phyloP scores from a whole-genome alignment of 2,888 invertebrate genomes.

The Aspidiotus destructor region DNA sequence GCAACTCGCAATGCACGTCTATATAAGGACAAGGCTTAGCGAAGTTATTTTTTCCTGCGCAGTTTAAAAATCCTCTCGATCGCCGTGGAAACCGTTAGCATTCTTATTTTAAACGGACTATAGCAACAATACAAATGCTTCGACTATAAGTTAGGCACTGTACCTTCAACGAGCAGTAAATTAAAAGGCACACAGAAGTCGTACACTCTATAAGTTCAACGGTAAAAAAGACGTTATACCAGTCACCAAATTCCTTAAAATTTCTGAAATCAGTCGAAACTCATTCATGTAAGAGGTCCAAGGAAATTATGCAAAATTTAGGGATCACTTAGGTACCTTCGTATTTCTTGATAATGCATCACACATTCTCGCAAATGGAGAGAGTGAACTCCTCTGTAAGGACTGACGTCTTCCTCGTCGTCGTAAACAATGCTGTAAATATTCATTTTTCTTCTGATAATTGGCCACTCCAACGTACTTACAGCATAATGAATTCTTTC shows the following conservation, averaged over 20 bases:
- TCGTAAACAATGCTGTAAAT: background rate
- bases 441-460: background rate
- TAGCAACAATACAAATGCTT: no score
- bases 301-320: background rate
- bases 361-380: background rate
- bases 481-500: background rate
- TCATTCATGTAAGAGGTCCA: no score
- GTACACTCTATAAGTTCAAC: background rate
- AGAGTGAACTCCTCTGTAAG: background rate
- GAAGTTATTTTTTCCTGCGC: no score
- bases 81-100: no score
- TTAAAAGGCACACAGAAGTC: background rate
- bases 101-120: no score
- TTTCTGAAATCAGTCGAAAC: background rate
- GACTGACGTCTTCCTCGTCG: background rate
- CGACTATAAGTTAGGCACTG: no score
- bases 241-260: background rate
- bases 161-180: background rate
- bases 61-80: no score
- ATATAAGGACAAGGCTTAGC: no score
- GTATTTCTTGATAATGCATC: background rate
- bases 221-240: constrained; percentile 1
- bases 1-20: no score
- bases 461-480: background rate
- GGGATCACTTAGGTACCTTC: background rate